Evolutionary conservation across 2,113 vertebrate species (phyloP).

Genomic region (Ageneiosus marmoratus): DNA sequence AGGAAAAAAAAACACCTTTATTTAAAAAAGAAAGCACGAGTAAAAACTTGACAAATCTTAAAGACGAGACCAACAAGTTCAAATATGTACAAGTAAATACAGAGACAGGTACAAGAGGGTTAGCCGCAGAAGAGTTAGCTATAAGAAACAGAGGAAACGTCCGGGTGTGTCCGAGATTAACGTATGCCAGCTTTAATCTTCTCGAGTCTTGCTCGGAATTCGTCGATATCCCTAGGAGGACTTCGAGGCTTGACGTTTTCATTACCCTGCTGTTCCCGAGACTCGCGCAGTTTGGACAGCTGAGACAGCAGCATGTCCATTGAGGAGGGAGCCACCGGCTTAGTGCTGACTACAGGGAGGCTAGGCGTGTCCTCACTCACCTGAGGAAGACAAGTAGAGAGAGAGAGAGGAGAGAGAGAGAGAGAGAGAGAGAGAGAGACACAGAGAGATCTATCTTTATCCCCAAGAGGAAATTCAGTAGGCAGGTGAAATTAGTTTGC

Average conservation of each 20-base stretch:
- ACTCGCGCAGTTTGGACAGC: conserved; percentile 90
- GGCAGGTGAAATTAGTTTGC: no score
- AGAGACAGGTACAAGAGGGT: background rate
- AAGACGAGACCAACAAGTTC: background rate
- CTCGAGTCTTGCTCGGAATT: conserved; percentile 97
- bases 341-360: conserved; percentile 78
- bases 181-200: conserved; percentile 91
- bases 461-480: no score
- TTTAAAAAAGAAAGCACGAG: background rate
- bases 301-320: conserved; percentile 98
- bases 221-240: conserved; percentile 87
- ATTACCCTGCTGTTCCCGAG: conserved; percentile 87
- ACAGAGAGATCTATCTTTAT: no score
- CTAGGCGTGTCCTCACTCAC: conserved; percentile 79
- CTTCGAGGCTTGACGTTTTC: conserved; percentile 70
- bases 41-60: background rate
- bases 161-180: background rate
- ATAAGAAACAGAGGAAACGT: background rate
- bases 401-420: no score
- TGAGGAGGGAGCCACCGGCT: conserved; percentile 88
- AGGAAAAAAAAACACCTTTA: no score
- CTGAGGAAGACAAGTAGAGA: background rate
- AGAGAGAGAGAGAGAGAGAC: no score
- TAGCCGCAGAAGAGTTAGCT: background rate
- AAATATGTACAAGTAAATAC: conserved; percentile 3